Evolutionary conservation across 2,113 vertebrate species (phyloP).

Genomic region (Gadus macrocephalus): DNA sequence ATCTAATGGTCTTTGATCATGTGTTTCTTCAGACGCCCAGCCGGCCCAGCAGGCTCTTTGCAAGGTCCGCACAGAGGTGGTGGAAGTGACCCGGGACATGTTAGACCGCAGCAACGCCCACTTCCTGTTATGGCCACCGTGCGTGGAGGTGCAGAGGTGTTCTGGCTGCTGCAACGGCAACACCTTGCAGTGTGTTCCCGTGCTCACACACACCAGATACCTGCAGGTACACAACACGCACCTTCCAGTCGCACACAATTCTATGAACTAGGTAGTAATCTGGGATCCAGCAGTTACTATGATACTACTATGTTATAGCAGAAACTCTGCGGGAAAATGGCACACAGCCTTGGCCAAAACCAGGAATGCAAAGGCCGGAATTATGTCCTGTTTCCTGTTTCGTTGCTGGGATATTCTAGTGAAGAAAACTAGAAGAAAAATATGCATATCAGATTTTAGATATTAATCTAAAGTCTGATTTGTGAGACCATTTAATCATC

Average conservation of each 20-base stretch:
- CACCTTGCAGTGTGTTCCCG: slow-evolving; percentile 82
- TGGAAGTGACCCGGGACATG: slow-evolving; percentile 89
- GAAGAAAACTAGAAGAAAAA: too few species aligned
- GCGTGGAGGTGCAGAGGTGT: slow-evolving; percentile 95
- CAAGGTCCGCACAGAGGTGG: slow-evolving; percentile 90
- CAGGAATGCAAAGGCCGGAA: too few species aligned
- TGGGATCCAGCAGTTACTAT: too few species aligned
- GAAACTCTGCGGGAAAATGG: too few species aligned
- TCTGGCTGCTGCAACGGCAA: slow-evolving; percentile 96
- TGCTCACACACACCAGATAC: slow-evolving; percentile 79
- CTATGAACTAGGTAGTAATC: too few species aligned
- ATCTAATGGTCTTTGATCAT: neutral
- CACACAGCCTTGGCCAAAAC: too few species aligned
- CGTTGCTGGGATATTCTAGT: too few species aligned
- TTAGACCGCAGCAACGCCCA: slow-evolving; percentile 91
- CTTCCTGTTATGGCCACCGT: slow-evolving; percentile 92
- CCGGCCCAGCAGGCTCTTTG: slow-evolving; percentile 87
- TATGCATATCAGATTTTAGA: too few species aligned
- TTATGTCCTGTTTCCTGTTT: too few species aligned
- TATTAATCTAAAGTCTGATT: too few species aligned
- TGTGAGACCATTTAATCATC: too few species aligned
- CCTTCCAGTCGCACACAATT: neutral
- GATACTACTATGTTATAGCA: neutral
- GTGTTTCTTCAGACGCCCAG: slow-evolving; percentile 68
- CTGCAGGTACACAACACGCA: slow-evolving; percentile 59